Base-by-base conservation (phyloP, 1,140 invertebrate species). In the Scaptomyza pallida region DNA sequence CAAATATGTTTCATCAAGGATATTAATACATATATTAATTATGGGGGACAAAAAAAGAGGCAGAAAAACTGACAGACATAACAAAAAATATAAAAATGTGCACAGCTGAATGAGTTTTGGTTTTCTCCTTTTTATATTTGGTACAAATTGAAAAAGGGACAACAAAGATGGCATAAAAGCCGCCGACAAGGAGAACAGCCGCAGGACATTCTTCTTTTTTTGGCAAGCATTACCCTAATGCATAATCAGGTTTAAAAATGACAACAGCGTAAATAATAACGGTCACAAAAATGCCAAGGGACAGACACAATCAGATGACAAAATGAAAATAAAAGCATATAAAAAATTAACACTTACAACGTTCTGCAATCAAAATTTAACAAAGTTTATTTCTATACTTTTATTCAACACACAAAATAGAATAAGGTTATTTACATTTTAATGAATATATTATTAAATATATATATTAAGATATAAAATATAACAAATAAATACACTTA, bases 221-320 rank as follows among this genome's bases (percentile, higher is more conserved):
- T 44, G 56, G 67, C 61, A 23, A 48, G 44, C 35, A 15, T 64
- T 56, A 62, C 51, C 47, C 52, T 59, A 71, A 67, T 68, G 62
- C 78, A 76, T 86, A 86, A 88, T 86, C 81, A 88, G 77, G 70
- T 86, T 86, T 71, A 77, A 71, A 74, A 86, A 86, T 86, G 82
- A 77, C 77, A 85, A 83, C 47, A 51, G 62, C 43, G 51, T 59
- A 52, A 64, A 64, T 67, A 63, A 83, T 56, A 85, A 85, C 55
- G 80, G 50, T 61, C 68, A 64, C 77, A 62, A 81, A 81, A 69
- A 19, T 61, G 73, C 78, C 75, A 73, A 37, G 43, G 63, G 57
- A 81, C 69, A 86, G 86, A 75, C 75, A 71, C 72, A 83, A 85
- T 85, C 75, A 75, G 62, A 65, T 40, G 12, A 16, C 16, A 41